A percentile compares a stretch with the other conserved stretches of the same genome.
These are phyloP conservation scores for Pseudomyrmex sp. DNA, from an alignment of 1,140 invertebrate species.

Conservation along the genomic window DNA sequence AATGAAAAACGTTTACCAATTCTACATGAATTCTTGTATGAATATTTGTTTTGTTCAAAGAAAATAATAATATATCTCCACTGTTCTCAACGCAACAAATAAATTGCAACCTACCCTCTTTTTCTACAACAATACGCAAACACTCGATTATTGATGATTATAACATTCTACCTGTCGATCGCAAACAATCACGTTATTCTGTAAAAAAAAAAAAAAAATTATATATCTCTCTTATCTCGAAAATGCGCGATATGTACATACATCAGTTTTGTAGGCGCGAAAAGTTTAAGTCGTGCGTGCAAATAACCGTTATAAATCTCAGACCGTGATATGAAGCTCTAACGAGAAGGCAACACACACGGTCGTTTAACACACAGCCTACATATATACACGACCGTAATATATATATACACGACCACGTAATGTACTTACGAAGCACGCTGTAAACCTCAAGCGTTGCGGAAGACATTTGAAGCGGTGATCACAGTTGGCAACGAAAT, in stretches of 20 bases:
- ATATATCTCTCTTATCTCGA: too few relatives aligned
- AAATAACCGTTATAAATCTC: constrained; percentile 68
- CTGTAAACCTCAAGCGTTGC: constrained; percentile 57
- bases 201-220: too few relatives aligned
- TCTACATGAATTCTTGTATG: neutral
- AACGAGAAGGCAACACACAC: constrained; percentile 59
- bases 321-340: constrained; percentile 40
- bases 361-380: neutral
- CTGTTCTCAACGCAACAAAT: neutral
- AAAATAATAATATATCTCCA: neutral
- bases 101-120: neutral
- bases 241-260: constrained; percentile 29
- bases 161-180: neutral
- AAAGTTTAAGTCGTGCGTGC: constrained; percentile 65
- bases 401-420: neutral
- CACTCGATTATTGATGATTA: neutral
- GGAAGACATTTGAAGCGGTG: constrained; percentile 41
- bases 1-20: constrained; percentile 23
- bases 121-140: neutral
- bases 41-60: constrained; percentile 34
- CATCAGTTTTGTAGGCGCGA: constrained; percentile 52
- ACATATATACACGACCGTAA: constrained; percentile 23
- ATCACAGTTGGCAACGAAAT: constrained; percentile 6
- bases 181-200: neutral
- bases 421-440: constrained; percentile 3